phyloP scores from a whole-genome alignment of 2,113 vertebrate species.

The Amblyornis subalaris region DNA sequence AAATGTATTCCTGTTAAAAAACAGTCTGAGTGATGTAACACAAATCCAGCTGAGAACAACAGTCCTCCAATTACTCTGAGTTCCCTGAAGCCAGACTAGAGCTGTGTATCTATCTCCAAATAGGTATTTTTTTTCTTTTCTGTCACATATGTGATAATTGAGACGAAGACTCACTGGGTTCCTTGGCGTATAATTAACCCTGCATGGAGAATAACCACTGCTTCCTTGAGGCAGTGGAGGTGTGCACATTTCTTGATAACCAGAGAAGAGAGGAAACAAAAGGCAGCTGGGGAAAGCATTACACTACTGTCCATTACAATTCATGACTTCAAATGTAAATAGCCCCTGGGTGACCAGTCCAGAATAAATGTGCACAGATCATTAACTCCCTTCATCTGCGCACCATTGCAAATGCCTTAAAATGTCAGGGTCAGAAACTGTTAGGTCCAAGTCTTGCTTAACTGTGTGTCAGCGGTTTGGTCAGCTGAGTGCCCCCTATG shows the following conservation, averaged over 20 bases:
- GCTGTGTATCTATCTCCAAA: not conserved
- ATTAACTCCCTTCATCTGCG: not conserved
- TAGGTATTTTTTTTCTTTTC: not conserved
- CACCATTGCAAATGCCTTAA: not conserved
- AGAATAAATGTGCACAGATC: not conserved
- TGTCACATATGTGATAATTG: not conserved
- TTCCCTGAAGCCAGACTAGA: not conserved
- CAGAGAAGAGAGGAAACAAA: not conserved
- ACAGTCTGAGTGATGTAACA: not conserved
- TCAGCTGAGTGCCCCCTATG: not conserved
- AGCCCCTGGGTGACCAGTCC: not conserved
- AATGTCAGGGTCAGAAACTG: not conserved
- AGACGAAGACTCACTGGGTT: not conserved
- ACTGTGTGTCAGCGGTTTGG: accelerated
- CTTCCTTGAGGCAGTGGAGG: not conserved
- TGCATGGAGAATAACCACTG: not conserved
- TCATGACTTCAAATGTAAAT: not conserved
- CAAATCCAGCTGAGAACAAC: not conserved
- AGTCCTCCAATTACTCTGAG: not conserved
- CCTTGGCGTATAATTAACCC: not conserved
- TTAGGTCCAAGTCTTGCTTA: not conserved
- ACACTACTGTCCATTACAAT: not conserved
- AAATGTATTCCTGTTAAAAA: not conserved
- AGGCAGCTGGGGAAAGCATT: not conserved
- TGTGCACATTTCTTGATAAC: not conserved